A percentile compares a stretch with the other conserved stretches of the same genome.
Conservation (phyloP, 2,113 vertebrate species). For the Otolemur garnettii region DNA sequence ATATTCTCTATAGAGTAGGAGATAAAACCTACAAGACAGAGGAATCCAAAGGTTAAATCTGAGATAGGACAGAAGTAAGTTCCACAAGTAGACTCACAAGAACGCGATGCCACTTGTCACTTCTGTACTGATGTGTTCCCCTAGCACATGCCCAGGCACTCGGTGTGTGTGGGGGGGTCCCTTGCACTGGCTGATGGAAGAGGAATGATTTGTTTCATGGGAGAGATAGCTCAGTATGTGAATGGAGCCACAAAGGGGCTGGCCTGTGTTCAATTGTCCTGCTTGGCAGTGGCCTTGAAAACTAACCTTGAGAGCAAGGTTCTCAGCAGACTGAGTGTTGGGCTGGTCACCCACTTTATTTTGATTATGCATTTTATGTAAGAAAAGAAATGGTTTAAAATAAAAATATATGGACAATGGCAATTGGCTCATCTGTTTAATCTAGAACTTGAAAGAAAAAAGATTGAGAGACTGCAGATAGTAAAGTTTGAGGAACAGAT, state of each 20-base stretch:
- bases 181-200: not conserved
- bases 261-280: fast-evolving
- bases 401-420: not conserved
- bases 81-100: not conserved
- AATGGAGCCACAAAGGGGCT: not conserved
- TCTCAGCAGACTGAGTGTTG: not conserved
- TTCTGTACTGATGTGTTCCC: not conserved
- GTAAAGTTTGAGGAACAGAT: not conserved
- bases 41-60: not conserved
- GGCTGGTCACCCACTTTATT: not conserved
- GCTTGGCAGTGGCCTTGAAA: too few species aligned
- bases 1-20: not conserved
- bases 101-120: not conserved
- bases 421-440: not conserved
- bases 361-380: not conserved
- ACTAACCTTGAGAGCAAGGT: not conserved
- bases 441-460: not conserved
- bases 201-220: not conserved
- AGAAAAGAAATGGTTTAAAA: not conserved
- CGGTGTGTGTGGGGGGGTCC: not conserved
- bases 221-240: not conserved
- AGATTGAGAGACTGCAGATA: not conserved
- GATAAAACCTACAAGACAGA: not conserved
- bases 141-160: too few species aligned
- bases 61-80: too few species aligned